Percentiles rank a stretch among this genome's conserved stretches.
Evolutionary conservation across 2,888 invertebrate genomes (phyloP).

Genomic region (Hedychridium roseum): DNA sequence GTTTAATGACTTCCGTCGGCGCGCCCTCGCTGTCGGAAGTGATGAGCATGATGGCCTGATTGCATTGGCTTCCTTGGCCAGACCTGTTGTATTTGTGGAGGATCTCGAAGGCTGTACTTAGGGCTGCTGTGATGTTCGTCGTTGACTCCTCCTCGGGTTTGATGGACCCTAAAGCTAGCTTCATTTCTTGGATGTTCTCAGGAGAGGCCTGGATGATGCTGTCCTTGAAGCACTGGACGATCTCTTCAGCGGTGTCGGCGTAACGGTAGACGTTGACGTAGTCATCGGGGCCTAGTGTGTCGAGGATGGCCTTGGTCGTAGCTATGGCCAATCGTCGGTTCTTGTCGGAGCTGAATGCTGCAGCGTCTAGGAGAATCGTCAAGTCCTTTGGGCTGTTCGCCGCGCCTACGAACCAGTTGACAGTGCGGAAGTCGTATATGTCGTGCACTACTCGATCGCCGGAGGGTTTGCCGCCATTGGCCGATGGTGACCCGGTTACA

Average conservation of each 20-base stretch:
- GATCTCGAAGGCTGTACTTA: constrained; percentile 92
- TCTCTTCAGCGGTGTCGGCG: constrained; percentile 81
- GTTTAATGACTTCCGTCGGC: constrained; percentile 73
- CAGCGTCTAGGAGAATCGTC: constrained; percentile 92
- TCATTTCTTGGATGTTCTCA: constrained; percentile 83
- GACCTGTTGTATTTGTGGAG: constrained; percentile 88
- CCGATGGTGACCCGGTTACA: constrained; percentile 87
- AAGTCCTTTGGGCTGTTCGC: constrained; percentile 98
- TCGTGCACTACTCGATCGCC: constrained; percentile 71
- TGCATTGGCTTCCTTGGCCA: constrained; percentile 90
- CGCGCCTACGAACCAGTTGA: constrained; percentile 96
- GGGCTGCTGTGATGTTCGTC: constrained; percentile 91
- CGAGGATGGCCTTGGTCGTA: constrained; percentile 88
- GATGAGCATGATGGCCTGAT: constrained; percentile 97
- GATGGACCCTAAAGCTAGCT: constrained; percentile 77
- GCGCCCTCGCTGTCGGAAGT: constrained; percentile 88
- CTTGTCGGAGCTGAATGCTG: constrained; percentile 82
- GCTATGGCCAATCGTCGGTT: constrained; percentile 86
- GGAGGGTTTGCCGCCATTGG: constrained; percentile 58
- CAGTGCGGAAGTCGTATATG: constrained; percentile 93
- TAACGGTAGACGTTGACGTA: constrained; percentile 95
- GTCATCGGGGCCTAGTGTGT: constrained; percentile 96
- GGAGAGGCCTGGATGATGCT: constrained; percentile 86
- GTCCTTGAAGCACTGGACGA: constrained; percentile 90
- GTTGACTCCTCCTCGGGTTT: constrained; percentile 77